Conservation (phyloP, 2,888 invertebrate genomes). For the Phymatocera aterrima region DNA sequence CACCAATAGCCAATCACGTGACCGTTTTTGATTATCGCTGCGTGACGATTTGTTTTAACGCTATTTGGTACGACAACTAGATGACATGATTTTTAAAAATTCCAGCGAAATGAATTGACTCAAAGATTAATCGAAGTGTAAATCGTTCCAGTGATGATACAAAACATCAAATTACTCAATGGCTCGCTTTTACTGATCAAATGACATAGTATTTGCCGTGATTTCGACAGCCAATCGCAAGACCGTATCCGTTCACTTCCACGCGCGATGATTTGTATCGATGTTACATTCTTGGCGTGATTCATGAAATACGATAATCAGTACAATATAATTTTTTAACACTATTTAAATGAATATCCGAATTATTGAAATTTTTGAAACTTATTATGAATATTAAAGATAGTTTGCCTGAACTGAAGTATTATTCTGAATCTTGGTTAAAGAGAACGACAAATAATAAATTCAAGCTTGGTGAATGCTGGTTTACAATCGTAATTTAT, state of each 20-base stretch:
- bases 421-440: not conserved
- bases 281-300: too few species aligned
- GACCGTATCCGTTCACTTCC: too few species aligned
- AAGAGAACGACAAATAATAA: not conserved
- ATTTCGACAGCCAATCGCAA: too few species aligned
- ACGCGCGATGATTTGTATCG: too few species aligned
- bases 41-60: not conserved
- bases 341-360: not conserved
- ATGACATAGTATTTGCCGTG: too few species aligned
- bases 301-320: too few species aligned
- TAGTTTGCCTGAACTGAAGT: not conserved
- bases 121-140: too few species aligned
- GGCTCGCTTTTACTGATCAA: too few species aligned
- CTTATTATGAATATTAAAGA: not conserved
- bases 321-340: too few species aligned
- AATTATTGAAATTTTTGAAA: not conserved
- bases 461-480: not conserved
- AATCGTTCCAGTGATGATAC: not conserved
- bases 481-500: constrained; percentile 51
- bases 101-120: too few species aligned
- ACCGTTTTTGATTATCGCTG: not conserved
- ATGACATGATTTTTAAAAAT: not conserved
- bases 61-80: not conserved
- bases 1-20: not conserved
- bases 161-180: too few species aligned